Conservation (phyloP, 2,888 invertebrate species). For the Strigamia maritima region DNA sequence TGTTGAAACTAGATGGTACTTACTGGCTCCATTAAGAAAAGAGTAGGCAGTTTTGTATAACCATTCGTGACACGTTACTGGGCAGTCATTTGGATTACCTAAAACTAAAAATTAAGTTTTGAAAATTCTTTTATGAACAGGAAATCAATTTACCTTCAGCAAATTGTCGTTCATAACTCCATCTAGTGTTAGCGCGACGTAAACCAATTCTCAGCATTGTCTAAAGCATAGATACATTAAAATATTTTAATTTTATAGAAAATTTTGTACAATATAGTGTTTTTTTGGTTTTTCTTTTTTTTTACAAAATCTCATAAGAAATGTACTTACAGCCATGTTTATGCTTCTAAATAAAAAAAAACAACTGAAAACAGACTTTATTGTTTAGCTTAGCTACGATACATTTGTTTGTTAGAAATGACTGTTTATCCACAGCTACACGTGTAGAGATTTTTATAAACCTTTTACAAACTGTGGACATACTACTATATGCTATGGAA, state of each 20-base stretch:
- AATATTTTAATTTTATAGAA: background rate
- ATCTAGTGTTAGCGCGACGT: background rate
- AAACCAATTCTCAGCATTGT: background rate
- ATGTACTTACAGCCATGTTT: no score
- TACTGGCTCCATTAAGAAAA: background rate
- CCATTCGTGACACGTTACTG: background rate
- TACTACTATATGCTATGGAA: no score
- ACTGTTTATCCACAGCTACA: no score
- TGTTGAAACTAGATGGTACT: background rate
- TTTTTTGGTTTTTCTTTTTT: no score
- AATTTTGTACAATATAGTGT: background rate
- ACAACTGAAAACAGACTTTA: no score
- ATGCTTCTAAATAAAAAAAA: no score
- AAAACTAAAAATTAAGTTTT: background rate
- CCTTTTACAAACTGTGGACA: no score
- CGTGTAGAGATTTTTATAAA: no score
- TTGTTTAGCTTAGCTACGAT: no score
- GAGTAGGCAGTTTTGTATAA: background rate
- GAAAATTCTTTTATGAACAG: background rate
- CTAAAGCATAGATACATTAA: background rate
- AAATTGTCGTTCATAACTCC: background rate
- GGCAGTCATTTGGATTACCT: background rate
- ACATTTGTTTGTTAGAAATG: no score
- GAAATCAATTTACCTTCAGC: background rate
- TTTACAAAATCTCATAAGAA: no score